These are phyloP conservation scores for Puntigrus tetrazona DNA, from an alignment of 2,113 vertebrate genomes.

Conservation along the genomic window DNA sequence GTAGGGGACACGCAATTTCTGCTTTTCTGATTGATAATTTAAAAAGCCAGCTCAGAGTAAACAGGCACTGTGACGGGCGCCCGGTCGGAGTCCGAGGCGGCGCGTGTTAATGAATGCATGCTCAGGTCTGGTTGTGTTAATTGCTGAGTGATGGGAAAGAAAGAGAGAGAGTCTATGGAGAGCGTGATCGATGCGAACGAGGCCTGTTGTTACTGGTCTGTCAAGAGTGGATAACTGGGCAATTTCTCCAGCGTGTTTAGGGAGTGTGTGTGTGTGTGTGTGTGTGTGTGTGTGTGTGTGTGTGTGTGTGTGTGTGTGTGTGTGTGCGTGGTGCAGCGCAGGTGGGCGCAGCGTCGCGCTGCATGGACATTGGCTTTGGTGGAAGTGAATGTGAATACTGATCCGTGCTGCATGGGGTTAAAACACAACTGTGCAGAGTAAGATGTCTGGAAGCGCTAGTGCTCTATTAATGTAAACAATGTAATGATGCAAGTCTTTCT, in stretches of 20 bases:
- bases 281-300: constrained; percentile 11
- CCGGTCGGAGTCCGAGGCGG: constrained; percentile 21
- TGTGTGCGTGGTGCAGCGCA: constrained; percentile 19
- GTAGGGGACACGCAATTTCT: constrained; percentile 66
- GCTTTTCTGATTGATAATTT: constrained; percentile 68
- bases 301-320: neutral
- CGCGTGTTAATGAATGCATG: constrained; percentile 52
- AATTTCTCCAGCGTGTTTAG: constrained; percentile 26
- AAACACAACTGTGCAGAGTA: neutral
- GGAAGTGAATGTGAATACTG: neutral
- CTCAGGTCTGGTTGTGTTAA: constrained; percentile 59
- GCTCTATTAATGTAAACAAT: neutral
- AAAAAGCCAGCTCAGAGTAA: constrained; percentile 60
- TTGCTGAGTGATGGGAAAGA: constrained; percentile 54
- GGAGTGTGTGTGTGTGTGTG: neutral
- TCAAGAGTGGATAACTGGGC: constrained; percentile 45
- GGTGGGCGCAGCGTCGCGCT: neutral
- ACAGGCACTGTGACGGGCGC: constrained; percentile 38
- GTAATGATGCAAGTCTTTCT: neutral
- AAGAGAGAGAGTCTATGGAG: constrained; percentile 38
- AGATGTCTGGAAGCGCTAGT: neutral
- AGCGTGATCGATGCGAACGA: constrained; percentile 4
- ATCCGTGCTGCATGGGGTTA: neutral
- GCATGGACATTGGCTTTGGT: neutral
- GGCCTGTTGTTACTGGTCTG: constrained; percentile 43